Evolutionary conservation across 2,797 vertebrate genomes (phyloP).

Genomic region (Melanogrammus aeglefinus): DNA sequence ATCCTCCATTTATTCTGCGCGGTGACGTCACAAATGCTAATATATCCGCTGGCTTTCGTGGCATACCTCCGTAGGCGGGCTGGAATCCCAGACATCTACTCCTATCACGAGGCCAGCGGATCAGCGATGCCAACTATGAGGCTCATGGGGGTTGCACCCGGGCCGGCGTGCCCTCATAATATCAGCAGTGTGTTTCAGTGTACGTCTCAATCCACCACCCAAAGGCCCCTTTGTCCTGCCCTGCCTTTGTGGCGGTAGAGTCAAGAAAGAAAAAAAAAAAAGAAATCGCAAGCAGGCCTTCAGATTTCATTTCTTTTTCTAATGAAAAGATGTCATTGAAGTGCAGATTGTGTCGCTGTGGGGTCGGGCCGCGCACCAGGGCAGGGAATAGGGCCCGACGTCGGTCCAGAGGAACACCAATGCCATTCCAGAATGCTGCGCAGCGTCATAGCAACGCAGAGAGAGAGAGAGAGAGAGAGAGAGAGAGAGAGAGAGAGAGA

Average conservation of each 20-base stretch:
- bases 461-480: constrained; percentile 46
- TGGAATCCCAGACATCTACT: constrained; percentile 78
- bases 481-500: constrained; percentile 14
- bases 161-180: constrained; percentile 66
- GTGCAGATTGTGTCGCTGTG: constrained; percentile 65
- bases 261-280: constrained; percentile 27
- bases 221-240: constrained; percentile 72
- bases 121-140: constrained; percentile 77
- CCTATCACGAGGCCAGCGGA: constrained; percentile 53
- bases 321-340: constrained; percentile 76
- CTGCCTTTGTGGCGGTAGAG: constrained; percentile 66
- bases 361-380: constrained; percentile 50
- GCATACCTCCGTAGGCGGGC: constrained; percentile 70
- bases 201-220: constrained; percentile 76
- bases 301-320: constrained; percentile 69
- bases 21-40: constrained; percentile 69
- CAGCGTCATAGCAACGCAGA: constrained; percentile 53
- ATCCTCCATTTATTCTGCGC: constrained; percentile 41
- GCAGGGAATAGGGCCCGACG: constrained; percentile 31
- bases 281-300: constrained; percentile 49
- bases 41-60: constrained; percentile 54
- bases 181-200: constrained; percentile 68
- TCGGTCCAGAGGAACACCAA: constrained; percentile 40
- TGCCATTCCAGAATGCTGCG: constrained; percentile 44
- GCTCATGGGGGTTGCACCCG: constrained; percentile 73